A percentile compares a stretch with the other conserved stretches of the same genome.
Conservation (phyloP, 2,113 vertebrate genomes). For the Cercocebus atys region DNA sequence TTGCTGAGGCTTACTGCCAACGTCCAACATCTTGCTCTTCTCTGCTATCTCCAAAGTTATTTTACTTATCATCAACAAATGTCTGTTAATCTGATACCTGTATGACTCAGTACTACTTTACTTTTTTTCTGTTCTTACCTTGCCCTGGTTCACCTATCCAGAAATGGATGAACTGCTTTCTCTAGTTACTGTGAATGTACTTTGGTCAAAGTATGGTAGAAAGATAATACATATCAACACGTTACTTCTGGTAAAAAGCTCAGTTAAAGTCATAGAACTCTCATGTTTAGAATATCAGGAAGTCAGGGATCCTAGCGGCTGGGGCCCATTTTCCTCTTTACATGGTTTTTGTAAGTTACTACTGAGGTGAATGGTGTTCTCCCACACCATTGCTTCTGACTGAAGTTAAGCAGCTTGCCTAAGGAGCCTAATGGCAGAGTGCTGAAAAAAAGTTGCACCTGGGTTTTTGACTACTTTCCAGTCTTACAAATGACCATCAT, state of each 20-base stretch:
- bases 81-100: background rate
- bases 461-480: constrained; percentile 29
- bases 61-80: background rate
- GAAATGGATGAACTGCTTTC: constrained; percentile 42
- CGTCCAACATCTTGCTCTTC: background rate
- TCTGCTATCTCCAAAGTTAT: background rate
- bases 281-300: background rate
- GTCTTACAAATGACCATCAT: background rate
- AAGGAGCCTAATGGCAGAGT: background rate
- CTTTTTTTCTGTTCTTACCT: background rate
- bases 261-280: constrained; percentile 51
- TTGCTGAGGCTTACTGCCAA: background rate
- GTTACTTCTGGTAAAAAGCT: background rate
- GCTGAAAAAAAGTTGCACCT: background rate
- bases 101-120: background rate
- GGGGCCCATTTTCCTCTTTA: constrained; percentile 8
- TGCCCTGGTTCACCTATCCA: background rate
- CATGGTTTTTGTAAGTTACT: background rate
- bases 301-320: background rate
- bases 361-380: background rate
- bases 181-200: constrained; percentile 61
- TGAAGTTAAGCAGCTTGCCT: background rate
- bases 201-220: constrained; percentile 62
- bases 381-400: background rate
- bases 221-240: background rate